These are phyloP conservation scores for Microctenopoma lineatum DNA, from an alignment of 2,797 vertebrate species.

Conservation along the genomic window DNA sequence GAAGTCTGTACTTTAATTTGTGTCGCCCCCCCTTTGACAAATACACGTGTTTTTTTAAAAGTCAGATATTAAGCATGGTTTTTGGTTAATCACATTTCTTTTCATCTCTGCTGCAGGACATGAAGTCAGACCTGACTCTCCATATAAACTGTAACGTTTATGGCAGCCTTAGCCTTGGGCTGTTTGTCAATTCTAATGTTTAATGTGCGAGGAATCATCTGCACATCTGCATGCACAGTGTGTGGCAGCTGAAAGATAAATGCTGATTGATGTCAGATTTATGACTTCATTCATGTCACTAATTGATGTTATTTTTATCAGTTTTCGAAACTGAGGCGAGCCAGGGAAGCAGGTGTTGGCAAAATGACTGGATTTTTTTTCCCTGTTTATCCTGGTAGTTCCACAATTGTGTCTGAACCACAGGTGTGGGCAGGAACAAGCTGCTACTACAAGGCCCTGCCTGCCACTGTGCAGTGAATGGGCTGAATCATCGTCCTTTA, in stretches of 20 bases:
- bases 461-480: conserved; percentile 31
- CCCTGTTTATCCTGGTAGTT: conserved; percentile 3
- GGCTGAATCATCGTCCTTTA: conserved; percentile 49
- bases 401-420: conserved; percentile 36
- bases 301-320: conserved; percentile 15
- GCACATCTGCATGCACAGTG: conserved; percentile 5
- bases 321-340: background rate
- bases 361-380: background rate
- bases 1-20: background rate
- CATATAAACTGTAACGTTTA: conserved; percentile 42
- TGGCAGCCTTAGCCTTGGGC: conserved; percentile 43
- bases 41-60: background rate
- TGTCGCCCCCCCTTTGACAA: conserved; percentile 7
- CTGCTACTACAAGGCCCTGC: conserved; percentile 27
- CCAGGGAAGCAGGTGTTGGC: conserved; percentile 15
- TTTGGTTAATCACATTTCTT: conserved; percentile 39
- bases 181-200: conserved; percentile 58
- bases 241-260: background rate
- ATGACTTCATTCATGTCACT: background rate
- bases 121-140: conserved; percentile 51
- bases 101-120: conserved; percentile 34
- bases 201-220: conserved; percentile 23
- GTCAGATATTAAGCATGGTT: conserved; percentile 17
- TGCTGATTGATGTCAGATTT: background rate
- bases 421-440: conserved; percentile 38